Evolutionary conservation across 2,797 vertebrate species (phyloP).

Genomic region (Sphenopsis melanotis): DNA sequence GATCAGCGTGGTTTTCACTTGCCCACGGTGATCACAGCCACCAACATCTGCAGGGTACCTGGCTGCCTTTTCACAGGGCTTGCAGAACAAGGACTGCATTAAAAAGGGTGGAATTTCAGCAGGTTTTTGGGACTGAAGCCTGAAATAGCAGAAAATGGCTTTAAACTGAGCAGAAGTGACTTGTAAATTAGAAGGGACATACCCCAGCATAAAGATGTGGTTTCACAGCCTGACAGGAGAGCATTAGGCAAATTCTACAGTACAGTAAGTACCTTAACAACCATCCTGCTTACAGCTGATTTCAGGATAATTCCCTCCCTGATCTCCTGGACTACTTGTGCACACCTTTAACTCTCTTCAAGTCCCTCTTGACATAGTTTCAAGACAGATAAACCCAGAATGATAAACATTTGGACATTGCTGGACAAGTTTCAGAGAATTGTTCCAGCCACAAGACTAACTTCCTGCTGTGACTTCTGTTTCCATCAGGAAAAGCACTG

Average conservation of each 20-base stretch:
- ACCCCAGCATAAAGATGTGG: neutral
- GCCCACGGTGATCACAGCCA: neutral
- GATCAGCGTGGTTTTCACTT: neutral
- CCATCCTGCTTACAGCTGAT: neutral
- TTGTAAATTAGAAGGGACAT: neutral
- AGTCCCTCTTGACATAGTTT: neutral
- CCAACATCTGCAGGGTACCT: neutral
- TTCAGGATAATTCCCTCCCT: neutral
- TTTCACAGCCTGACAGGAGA: neutral
- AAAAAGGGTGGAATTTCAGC: neutral
- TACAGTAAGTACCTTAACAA: neutral
- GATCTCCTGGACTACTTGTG: neutral
- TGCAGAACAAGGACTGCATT: neutral
- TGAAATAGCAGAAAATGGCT: neutral
- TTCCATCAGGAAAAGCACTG: neutral
- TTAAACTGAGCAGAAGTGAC: neutral
- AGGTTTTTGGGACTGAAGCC: neutral
- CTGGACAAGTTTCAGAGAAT: neutral
- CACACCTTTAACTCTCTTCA: neutral
- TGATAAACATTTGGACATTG: neutral
- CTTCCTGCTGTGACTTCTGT: neutral
- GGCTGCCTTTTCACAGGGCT: neutral
- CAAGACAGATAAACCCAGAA: neutral
- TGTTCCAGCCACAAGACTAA: neutral
- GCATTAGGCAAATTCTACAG: neutral